Evolutionary conservation across 1,140 invertebrate genomes (phyloP), one percentile per base, ranked within the genome.

Genomic region (Bombus polaris): DNA sequence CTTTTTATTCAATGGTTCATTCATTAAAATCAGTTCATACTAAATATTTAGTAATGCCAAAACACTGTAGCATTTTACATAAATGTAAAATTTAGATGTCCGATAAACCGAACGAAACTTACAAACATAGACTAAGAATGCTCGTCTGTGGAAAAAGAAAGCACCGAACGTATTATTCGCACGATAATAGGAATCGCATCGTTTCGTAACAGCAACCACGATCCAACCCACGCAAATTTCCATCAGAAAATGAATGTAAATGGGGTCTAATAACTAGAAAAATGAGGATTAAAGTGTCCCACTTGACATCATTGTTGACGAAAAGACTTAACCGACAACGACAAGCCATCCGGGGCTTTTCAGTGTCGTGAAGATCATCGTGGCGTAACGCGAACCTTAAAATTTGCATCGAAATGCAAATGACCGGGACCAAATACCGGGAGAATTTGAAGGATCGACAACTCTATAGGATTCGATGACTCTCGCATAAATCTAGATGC

Each of bases 401-500:
- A 68, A 83, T 83, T 77, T 77, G 47, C 82, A 84, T 78, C 22
- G 5, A 1, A 32, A 78, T 35, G 81, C 47, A 70, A 83, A 83
- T 77, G 62, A 37, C 57, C 81, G 57, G 3, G 37, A 47, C 57
- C 75, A n/a, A 79, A 79, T 32, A 37, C 35, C 42, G 22, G 9
- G 47, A 44, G 59, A 75, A 59, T 81, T 75, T 42, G 35, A 85
- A 81, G 84, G 70, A 74, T 85, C 78, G 57, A 81, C 39, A 13
- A 42, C 42, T 68, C n/a, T 28, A 35, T 22, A 37, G 13, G 42
- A 47, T 65, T 66, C 62, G 4, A 18, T 15, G 25, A 4, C 4
- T 12, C 25, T n/a, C 37, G 75, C 73, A 80, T 86, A 83, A 87
- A 88, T 87, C 82, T 28, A 73, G 42, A 53, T 73, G 71, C 83